Evolutionary conservation across 2,888 invertebrate genomes (phyloP).

Genomic region (Leucophenga maculata): DNA sequence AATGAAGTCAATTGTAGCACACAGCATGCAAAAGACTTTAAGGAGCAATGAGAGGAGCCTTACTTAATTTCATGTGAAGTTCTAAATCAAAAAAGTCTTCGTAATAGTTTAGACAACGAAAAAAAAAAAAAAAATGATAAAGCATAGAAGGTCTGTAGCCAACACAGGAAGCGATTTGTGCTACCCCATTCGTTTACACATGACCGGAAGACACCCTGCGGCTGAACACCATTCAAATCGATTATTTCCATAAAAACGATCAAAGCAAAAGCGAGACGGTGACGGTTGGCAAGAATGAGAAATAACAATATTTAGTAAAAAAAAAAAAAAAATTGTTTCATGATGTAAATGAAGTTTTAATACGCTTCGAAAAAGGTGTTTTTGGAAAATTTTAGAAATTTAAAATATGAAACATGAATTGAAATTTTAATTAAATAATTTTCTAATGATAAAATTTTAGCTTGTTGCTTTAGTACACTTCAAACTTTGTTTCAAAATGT

Average conservation of each 20-base stretch:
- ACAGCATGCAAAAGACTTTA: background rate
- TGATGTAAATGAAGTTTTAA: too few relatives aligned
- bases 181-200: background rate
- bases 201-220: conserved; percentile 2
- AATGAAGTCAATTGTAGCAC: conserved; percentile 15
- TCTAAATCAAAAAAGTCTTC: background rate
- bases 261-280: background rate
- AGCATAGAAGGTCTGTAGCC: background rate
- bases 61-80: background rate
- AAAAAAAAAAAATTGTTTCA: too few relatives aligned
- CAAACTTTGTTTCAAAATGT: too few relatives aligned
- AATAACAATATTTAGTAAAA: background rate
- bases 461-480: too few relatives aligned
- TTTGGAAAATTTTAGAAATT: too few relatives aligned
- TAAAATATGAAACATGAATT: too few relatives aligned
- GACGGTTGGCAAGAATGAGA: background rate
- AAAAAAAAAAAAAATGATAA: background rate
- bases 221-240: conserved; percentile 5
- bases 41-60: background rate
- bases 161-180: background rate
- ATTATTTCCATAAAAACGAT: conserved; percentile 16
- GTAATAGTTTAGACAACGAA: background rate
- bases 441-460: too few relatives aligned
- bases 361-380: too few relatives aligned
- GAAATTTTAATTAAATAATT: too few relatives aligned